phyloP scores from a whole-genome alignment of 2,888 invertebrate species.

The Caenorhabditis angaria region DNA sequence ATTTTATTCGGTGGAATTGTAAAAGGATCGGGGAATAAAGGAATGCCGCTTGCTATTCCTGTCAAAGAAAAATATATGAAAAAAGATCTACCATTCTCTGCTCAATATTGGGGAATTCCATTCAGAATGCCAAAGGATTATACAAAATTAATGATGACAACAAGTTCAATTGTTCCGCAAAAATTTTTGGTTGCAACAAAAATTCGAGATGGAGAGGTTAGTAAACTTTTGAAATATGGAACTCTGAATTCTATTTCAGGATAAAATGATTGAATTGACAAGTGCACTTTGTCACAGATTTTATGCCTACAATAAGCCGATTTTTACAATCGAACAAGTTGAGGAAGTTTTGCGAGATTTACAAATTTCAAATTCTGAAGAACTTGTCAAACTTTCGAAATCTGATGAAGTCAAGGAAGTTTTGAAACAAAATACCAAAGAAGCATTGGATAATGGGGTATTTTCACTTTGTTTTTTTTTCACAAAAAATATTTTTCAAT shows the following conservation, averaged over 20 bases:
- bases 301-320: slow-evolving; percentile 34
- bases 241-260: slow-evolving; percentile 8
- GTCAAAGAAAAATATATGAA: slow-evolving; percentile 41
- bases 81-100: slow-evolving; percentile 33
- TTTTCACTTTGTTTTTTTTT: neutral
- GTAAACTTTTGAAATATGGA: neutral
- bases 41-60: slow-evolving; percentile 24
- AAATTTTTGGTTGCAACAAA: slow-evolving; percentile 32
- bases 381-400: slow-evolving; percentile 20
- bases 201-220: slow-evolving; percentile 18
- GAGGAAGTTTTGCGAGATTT: slow-evolving; percentile 27
- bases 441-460: slow-evolving; percentile 32
- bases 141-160: slow-evolving; percentile 35
- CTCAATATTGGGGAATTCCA: slow-evolving; percentile 39
- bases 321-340: slow-evolving; percentile 31
- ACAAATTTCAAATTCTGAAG: slow-evolving; percentile 24
- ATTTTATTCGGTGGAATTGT: slow-evolving; percentile 28
- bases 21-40: slow-evolving; percentile 17
- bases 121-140: slow-evolving; percentile 33
- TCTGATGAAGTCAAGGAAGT: slow-evolving; percentile 33
- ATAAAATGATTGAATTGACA: slow-evolving; percentile 29
- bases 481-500: too few species aligned
- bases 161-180: slow-evolving; percentile 31
- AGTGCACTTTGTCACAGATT: slow-evolving; percentile 29
- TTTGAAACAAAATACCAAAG: slow-evolving; percentile 33